Conservation (phyloP, 2,888 invertebrate genomes). For the Nephrotoma flavescens region DNA sequence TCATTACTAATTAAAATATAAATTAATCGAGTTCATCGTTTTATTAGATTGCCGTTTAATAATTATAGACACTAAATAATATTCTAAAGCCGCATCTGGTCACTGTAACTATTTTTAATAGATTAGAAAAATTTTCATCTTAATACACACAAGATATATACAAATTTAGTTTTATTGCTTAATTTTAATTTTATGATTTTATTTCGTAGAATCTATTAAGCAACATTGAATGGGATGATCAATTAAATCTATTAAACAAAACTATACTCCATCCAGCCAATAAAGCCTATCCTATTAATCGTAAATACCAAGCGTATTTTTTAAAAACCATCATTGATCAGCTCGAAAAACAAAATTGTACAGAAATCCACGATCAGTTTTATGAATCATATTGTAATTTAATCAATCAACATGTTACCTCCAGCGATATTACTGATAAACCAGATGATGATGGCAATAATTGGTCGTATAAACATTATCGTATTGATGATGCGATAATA, state of each 20-base stretch:
- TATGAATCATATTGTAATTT: conserved; percentile 42
- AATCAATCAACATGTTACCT: conserved; percentile 28
- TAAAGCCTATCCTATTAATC: conserved; percentile 44
- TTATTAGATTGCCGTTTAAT: not conserved
- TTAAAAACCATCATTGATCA: conserved; percentile 45
- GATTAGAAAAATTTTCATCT: not conserved
- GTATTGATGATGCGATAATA: conserved; percentile 31
- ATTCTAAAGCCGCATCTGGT: not conserved
- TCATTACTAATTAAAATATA: too few relatives aligned
- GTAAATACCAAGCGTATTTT: conserved; percentile 46
- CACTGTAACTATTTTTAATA: not conserved
- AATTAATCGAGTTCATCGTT: not conserved
- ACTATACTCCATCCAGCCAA: conserved; percentile 42
- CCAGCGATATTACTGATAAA: not conserved
- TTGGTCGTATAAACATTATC: conserved; percentile 49
- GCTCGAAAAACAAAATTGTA: conserved; percentile 36
- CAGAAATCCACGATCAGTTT: conserved; percentile 49
- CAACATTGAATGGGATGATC: conserved; percentile 33
- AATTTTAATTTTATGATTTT: not conserved
- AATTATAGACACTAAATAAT: not conserved
- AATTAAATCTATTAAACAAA: conserved; percentile 39
- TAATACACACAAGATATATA: not conserved
- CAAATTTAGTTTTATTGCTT: not conserved
- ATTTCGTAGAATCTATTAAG: not conserved
- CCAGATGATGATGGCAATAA: conserved; percentile 17